These are phyloP conservation scores for Cosmia pyralina DNA, from an alignment of 2,888 invertebrate genomes.

Conservation along the genomic window DNA sequence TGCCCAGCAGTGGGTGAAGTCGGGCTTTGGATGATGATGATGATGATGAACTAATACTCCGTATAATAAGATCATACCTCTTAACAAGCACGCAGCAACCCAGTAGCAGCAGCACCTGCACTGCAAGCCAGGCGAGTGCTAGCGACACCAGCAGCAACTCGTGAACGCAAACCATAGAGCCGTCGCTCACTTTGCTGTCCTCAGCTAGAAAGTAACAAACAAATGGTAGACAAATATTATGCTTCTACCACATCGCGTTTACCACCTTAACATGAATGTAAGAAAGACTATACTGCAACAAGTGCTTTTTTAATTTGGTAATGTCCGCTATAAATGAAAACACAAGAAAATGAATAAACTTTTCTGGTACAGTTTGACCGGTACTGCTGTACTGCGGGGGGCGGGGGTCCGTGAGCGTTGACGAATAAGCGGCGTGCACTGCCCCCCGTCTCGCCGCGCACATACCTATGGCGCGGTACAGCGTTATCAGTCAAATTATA, in stretches of 20 bases:
- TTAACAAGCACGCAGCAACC: constrained; percentile 90
- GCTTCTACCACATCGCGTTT: neutral
- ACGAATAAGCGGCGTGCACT: too few relatives aligned
- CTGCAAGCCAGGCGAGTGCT: constrained; percentile 91
- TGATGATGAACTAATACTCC: too few relatives aligned
- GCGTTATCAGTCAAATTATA: too few relatives aligned
- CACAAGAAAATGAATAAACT: neutral
- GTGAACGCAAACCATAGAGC: constrained; percentile 90
- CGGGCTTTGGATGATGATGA: too few relatives aligned
- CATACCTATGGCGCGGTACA: too few relatives aligned
- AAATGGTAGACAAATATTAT: neutral
- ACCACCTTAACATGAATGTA: neutral
- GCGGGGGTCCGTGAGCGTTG: too few relatives aligned
- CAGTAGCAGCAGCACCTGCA: constrained; percentile 88
- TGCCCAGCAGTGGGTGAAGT: too few relatives aligned
- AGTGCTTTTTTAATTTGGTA: neutral
- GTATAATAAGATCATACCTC: constrained; percentile 71
- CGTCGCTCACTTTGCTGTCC: constrained; percentile 58
- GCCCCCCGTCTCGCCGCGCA: too few relatives aligned
- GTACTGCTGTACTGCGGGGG: too few relatives aligned
- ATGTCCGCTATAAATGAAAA: neutral
- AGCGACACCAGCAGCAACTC: constrained; percentile 92
- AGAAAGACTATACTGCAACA: neutral
- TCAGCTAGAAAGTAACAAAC: constrained; percentile 68
- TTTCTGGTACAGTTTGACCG: neutral